Evolutionary conservation across 2,888 invertebrate genomes (phyloP), one percentile per base, ranked within the genome.

Genomic region (Eumacrocentrus americanus): DNA sequence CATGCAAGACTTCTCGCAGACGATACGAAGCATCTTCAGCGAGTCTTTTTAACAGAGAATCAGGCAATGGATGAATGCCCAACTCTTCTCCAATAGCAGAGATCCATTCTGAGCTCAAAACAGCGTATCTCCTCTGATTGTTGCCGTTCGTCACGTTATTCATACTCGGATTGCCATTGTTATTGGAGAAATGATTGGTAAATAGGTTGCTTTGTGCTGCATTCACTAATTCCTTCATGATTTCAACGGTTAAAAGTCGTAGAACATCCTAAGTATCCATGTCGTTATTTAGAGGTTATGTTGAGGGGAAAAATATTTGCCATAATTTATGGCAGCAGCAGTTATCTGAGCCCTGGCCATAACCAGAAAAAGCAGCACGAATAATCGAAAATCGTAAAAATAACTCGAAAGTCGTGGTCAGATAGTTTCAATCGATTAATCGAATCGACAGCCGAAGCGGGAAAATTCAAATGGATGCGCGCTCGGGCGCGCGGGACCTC

Each of bases 1-100:
- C 80, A 51, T 80, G 76, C 44, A 80, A 68, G 65, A 80, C 75
- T 72, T 80, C 80, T 64, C 80, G 69, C 16, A 80, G 67, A 37
- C 78, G 75, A 66, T 80, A 80, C 0, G 80, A 80, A 38, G 80
- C 80, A 71, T 80, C 80, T 60, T 80, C 80, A 2, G 80, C 77
- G 6, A 80, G 64, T 69, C 77, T 74, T 44, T 71, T 62, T 9
- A 77, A 62, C 22, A 80, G 64, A 48, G 75, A 67, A 66, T 80
- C 79, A 0, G 77, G 75, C 16, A 80, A 60, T 4, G 79, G 73
- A 66, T 79, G 74, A 66, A 80, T 70, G 22, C 80, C 80, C 22
- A 80, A 66, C 64, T 80, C 80, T 62, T 80, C 80, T 3, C 80
- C 78, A 42, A 80, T 80, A 1, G 76, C 66, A 38, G 78, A 76